These are phyloP conservation scores for Phortica okadai DNA, from an alignment of 2,888 invertebrate genomes.

Conservation along the genomic window DNA sequence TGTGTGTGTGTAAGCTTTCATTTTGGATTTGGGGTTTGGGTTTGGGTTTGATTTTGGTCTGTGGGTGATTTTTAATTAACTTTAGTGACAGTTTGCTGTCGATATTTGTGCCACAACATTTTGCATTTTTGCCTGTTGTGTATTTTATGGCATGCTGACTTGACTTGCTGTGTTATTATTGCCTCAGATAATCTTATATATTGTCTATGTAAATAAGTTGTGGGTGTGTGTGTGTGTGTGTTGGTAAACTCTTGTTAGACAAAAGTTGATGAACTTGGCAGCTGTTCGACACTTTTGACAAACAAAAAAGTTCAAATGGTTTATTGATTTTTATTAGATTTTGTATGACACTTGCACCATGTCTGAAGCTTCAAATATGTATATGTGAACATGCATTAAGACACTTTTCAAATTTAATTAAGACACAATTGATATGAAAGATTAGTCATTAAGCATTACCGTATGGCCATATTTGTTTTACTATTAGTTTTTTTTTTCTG, in stretches of 20 bases:
- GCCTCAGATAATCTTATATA: constrained; percentile 60
- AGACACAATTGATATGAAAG: too few relatives aligned
- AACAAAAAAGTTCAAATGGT: too few relatives aligned
- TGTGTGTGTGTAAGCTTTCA: constrained; percentile 27
- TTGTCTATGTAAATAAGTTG: constrained; percentile 39
- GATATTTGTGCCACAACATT: constrained; percentile 40
- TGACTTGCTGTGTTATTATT: background rate
- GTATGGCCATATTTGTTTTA: too few relatives aligned
- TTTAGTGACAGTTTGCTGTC: constrained; percentile 67
- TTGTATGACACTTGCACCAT: too few relatives aligned
- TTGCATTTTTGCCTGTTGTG: background rate
- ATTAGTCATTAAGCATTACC: too few relatives aligned
- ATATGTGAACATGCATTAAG: too few relatives aligned
- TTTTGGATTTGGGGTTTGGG: background rate
- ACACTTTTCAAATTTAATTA: too few relatives aligned
- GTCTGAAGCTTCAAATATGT: too few relatives aligned
- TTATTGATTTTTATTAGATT: too few relatives aligned
- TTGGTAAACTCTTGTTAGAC: background rate
- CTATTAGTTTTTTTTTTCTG: too few relatives aligned
- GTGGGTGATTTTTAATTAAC: constrained; percentile 69
- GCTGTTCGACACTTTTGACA: too few relatives aligned
- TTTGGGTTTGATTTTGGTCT: constrained; percentile 45
- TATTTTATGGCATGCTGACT: constrained; percentile 8
- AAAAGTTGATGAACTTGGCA: background rate
- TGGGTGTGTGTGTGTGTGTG: too few relatives aligned